Evolutionary conservation across 1,140 invertebrate genomes (phyloP), one percentile per base, ranked within the genome.

Genomic region (Campoletis sonorensis): DNA sequence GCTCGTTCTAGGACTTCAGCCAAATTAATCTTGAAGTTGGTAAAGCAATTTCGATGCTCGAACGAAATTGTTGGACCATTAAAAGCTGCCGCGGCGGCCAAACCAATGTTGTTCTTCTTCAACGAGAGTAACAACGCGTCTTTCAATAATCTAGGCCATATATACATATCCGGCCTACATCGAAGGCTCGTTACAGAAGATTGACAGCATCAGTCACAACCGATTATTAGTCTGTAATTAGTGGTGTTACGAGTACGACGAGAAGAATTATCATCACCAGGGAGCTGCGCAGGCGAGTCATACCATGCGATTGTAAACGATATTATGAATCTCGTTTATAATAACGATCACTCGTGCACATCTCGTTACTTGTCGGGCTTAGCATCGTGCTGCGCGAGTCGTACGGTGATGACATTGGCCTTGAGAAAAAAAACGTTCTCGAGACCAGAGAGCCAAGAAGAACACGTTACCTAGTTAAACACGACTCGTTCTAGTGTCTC

Each of bases 161-260:
- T 33, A 23, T 75, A 58, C 54, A 23, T 75, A 75, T 75, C 49
- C 72, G 72, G 72, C 49, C 49, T 54, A 75, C 72, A 75, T 75
- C 11, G 72, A 54, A 73, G 8, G 71, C 71, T 73, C 27, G 71
- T 73, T 73, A 73, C 71, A 73, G 71, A 73, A 73, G 71, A 73
- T 40, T 23, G 71, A 51, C 71, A 73, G 49, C 61, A 27, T 21
- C 72, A 23, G 27, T 54, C 71, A 54, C 21, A 45, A 75, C 49
- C 45, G 49, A 75, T 75, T 75, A 75, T 75, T 75, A 75, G 72
- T 75, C 72, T 75, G 23, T 75, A 75, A 75, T 75, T 75, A 75
- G 72, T 58, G 72, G 13, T 75, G 49, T 75, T 75, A 75, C 72
- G 49, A 75, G 23, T 16, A 75, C 72, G 45, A 54, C 72, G 72